Percentiles rank a stretch among this genome's conserved stretches.
Evolutionary conservation across 2,113 vertebrate species (phyloP).

Genomic region (Sphyrna mokarran): DNA sequence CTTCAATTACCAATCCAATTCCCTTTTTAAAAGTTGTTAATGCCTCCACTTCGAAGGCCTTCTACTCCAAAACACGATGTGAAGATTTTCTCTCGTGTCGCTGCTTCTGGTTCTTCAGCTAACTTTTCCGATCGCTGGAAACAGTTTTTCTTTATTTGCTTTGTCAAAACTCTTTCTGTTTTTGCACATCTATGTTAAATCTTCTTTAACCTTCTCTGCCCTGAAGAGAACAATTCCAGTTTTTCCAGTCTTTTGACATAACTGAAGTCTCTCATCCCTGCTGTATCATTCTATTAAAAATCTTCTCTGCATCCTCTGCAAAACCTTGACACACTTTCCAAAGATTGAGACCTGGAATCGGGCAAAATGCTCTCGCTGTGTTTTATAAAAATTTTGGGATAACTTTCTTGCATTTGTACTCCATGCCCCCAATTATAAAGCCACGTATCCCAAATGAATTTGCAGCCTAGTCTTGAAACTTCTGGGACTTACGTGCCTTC

Average conservation of each 20-base stretch:
- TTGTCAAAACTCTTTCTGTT: neutral
- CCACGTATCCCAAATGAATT: neutral
- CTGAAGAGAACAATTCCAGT: neutral
- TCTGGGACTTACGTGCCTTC: neutral
- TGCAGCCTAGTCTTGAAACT: neutral
- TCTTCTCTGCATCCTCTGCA: neutral
- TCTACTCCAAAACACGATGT: neutral
- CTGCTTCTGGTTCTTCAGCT: neutral
- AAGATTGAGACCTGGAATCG: neutral
- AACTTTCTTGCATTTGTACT: neutral
- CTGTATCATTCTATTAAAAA: neutral
- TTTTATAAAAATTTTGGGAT: neutral
- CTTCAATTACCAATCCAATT: neutral
- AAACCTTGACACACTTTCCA: neutral
- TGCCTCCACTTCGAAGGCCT: neutral
- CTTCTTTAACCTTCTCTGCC: neutral
- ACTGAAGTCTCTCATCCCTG: neutral
- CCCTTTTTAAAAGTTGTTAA: neutral
- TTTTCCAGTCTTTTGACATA: neutral
- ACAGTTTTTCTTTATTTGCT: neutral
- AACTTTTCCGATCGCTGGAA: neutral
- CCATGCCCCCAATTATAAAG: neutral
- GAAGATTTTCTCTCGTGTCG: neutral
- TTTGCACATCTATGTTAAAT: neutral
- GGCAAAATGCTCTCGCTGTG: neutral